Conservation (phyloP, 2,888 invertebrate species). For the Lottia gigantea region DNA sequence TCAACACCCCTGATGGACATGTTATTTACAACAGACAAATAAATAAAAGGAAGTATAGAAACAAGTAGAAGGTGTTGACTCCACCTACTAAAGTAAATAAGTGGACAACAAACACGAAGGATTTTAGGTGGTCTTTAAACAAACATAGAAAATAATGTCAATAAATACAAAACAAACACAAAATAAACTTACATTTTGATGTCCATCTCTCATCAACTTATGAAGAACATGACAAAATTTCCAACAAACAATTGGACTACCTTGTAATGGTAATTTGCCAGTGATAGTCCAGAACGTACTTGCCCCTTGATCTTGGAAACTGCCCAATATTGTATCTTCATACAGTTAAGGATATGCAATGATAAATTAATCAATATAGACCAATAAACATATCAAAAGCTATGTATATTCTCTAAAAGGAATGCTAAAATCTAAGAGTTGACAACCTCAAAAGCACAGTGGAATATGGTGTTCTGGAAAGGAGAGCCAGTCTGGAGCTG, state of each 20-base stretch:
- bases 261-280: slow-evolving; percentile 82
- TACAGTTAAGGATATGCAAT: slow-evolving; percentile 21
- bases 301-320: slow-evolving; percentile 91
- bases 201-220: slow-evolving; percentile 94
- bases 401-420: no score
- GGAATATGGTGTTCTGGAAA: no score
- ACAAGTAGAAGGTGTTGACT: not conserved
- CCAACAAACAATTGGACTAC: slow-evolving; percentile 96
- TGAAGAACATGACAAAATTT: slow-evolving; percentile 98
- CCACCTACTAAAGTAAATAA: not conserved
- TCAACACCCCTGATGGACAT: no score
- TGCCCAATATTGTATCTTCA: slow-evolving; percentile 81
- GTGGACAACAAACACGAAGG: not conserved
- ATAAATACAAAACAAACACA: not conserved
- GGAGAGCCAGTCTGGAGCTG: no score
- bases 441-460: no score
- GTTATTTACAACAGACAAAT: no score
- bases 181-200: slow-evolving; percentile 76
- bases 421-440: no score
- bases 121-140: no score
- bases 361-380: no score
- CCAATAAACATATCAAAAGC: no score
- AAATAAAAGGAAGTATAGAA: no score
- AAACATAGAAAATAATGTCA: not conserved
- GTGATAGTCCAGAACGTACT: slow-evolving; percentile 88